Conservation (phyloP, 2,888 invertebrate genomes). For the Unio pictorum region DNA sequence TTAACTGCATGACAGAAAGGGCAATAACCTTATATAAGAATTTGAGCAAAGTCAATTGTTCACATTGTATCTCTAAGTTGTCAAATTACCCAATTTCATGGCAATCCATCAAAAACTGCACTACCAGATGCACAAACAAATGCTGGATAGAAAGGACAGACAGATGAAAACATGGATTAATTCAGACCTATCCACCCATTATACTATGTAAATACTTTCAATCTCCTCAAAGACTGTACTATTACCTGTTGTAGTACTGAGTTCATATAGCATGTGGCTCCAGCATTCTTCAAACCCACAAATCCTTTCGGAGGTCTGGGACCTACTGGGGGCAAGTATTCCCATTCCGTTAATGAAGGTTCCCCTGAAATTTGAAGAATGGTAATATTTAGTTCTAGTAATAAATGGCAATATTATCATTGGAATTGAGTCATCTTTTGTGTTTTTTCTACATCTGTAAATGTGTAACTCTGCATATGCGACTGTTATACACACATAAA, state of each 20-base stretch:
- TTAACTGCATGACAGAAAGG: no score
- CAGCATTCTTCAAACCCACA: constrained; percentile 97
- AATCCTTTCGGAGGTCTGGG: constrained; percentile 92
- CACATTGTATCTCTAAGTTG: no score
- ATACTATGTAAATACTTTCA: not conserved
- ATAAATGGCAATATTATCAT: not conserved
- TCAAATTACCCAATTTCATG: no score
- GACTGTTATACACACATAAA: not conserved
- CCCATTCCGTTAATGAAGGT: constrained; percentile 93
- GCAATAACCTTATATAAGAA: no score
- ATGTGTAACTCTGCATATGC: not conserved
- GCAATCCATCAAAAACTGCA: no score
- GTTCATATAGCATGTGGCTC: constrained; percentile 99
- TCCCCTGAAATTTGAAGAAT: constrained; percentile 74
- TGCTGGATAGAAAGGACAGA: not conserved
- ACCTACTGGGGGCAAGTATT: constrained; percentile 94
- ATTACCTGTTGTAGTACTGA: constrained; percentile 91
- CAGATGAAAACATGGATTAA: not conserved
- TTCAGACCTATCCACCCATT: not conserved
- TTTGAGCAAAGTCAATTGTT: no score
- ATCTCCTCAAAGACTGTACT: not conserved
- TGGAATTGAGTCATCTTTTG: no score
- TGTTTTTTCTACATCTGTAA: not conserved
- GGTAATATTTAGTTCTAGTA: not conserved
- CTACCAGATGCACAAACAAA: not conserved